Evolutionary conservation across 2,797 vertebrate genomes (phyloP), one percentile per base, ranked within the genome.

Genomic region (Enoplosus armatus): DNA sequence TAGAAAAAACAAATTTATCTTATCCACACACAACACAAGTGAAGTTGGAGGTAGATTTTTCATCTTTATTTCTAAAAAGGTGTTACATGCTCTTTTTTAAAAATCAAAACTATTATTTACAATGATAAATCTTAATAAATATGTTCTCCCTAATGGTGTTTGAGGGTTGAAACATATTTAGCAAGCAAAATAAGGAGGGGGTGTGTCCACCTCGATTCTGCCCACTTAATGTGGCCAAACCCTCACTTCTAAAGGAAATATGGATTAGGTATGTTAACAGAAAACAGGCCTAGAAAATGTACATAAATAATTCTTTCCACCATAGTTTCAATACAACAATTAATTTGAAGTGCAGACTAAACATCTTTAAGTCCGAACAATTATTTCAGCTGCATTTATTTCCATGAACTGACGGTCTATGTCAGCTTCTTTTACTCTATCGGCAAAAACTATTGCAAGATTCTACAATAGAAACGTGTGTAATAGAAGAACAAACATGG

Each of bases 71-170:
- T 91, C 90, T 90, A 91, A 88, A 93, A 95, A 94, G 90, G 78
- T 85, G 80, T 91, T 90, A 87, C 92, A 92, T 94, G 90, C 90
- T 90, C 89, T 92, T 59, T 82, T 90, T 93, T 88, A 90, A 91
- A 93, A 93, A 92, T 93, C 88, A 92, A 94, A 90, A 88, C 81
- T 91, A 91, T 88, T 95, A 95, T 94, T 92, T 95, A 95, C 94
- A 95, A 88, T 88, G 90, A 92, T 86, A 88, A 65, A 86, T 83
- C 75, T 86, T 75, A 89, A 94, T 93, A 93, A 95, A 95, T 94
- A 95, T 93, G 88, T 83, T 78, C 65, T 90, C 83, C 90, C 83
- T 84, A 84, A 90, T 66, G 83, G 22, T 80, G 76, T 76, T 80
- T 65, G 43, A 84, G 55, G 70, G 83, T 55, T 85, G 54, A 89